Conservation (phyloP, 2,113 vertebrate genomes). For the Amazona guildingii region DNA sequence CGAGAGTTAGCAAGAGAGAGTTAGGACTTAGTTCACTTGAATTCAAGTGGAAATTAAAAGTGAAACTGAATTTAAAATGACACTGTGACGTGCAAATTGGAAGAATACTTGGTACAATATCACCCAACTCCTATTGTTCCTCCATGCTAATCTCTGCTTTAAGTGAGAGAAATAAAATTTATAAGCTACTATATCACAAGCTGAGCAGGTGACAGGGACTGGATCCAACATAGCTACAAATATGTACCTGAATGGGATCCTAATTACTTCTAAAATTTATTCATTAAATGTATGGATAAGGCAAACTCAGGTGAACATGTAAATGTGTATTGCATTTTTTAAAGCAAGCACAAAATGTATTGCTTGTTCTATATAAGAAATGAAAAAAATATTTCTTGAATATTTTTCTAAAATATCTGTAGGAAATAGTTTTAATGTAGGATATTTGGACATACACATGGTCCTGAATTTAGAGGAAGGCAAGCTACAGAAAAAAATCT, state of each 20-base stretch:
- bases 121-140: not conserved
- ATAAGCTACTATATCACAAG: not conserved
- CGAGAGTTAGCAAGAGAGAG: not conserved
- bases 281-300: not conserved
- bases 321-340: not conserved
- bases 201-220: not conserved
- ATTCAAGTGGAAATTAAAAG: constrained; percentile 12
- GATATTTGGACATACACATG: not conserved
- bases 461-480: not conserved
- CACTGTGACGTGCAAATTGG: not conserved
- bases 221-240: not conserved
- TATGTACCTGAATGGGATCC: not conserved
- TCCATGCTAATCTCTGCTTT: not conserved
- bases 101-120: not conserved
- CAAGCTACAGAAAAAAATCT: not conserved
- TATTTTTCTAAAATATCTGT: not conserved
- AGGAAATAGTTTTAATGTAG: not conserved
- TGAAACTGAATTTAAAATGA: not conserved
- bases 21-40: not conserved
- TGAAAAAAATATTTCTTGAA: not conserved
- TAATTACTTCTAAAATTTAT: not conserved
- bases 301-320: not conserved
- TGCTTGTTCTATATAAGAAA: not conserved
- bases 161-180: not conserved
- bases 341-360: not conserved